Evolutionary conservation across 2,797 vertebrate species (phyloP).

Genomic region (Chaetodon trifasciatus): DNA sequence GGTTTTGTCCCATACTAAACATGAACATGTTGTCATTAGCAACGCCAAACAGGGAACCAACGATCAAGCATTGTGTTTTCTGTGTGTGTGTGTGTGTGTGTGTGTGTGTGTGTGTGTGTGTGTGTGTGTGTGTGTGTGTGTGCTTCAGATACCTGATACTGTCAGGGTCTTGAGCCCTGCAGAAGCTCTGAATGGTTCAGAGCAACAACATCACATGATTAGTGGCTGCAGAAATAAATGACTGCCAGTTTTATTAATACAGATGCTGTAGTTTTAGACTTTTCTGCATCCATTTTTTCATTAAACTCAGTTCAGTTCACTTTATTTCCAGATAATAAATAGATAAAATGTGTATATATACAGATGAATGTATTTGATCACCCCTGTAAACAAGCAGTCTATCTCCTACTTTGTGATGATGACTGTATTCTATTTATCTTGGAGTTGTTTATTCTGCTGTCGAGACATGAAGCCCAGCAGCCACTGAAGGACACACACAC

Average conservation of each 20-base stretch:
- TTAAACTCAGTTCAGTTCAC: not conserved
- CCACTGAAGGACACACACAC: constrained; percentile 2
- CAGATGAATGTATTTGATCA: constrained; percentile 9
- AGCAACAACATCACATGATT: constrained; percentile 10
- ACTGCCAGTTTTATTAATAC: not conserved
- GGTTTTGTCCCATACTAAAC: constrained; percentile 44
- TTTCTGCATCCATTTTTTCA: not conserved
- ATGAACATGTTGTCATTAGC: constrained; percentile 62
- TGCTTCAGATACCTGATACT: constrained; percentile 30
- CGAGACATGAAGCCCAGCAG: not conserved
- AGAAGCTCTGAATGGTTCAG: not conserved
- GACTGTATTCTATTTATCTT: not conserved
- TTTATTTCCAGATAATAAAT: not conserved
- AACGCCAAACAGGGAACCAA: constrained; percentile 45
- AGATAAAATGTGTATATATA: no score
- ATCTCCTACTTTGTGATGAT: not conserved
- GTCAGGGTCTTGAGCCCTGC: constrained; percentile 9
- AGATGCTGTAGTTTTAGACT: not conserved
- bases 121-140: constrained; percentile 11
- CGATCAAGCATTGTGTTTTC: constrained; percentile 28
- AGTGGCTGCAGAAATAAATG: constrained; percentile 7
- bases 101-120: constrained; percentile 11
- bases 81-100: not conserved
- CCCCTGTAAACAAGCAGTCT: not conserved
- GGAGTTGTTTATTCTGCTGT: constrained; percentile 4